phyloP scores from a whole-genome alignment of 1,140 invertebrate species.

The Macrobrachium rosenbergii region DNA sequence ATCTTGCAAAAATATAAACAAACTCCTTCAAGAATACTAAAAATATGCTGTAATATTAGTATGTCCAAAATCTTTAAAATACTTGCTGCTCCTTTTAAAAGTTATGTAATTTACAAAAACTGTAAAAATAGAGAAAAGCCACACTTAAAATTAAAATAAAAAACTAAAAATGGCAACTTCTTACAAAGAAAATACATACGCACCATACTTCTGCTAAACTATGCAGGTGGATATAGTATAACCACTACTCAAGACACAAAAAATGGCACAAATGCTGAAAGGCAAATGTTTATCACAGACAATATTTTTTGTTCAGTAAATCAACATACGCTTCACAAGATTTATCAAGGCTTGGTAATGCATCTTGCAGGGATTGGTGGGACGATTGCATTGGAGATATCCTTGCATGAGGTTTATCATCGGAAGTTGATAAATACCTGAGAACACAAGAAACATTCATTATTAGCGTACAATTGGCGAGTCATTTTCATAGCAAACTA shows the following conservation, averaged over 20 bases:
- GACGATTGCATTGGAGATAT: constrained; percentile 41
- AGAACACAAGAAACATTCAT: background rate
- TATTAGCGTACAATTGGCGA: background rate
- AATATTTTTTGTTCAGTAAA: constrained; percentile 42
- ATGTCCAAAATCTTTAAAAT: background rate
- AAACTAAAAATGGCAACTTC: no score
- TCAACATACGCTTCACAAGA: constrained; percentile 53
- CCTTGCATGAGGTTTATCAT: constrained; percentile 48
- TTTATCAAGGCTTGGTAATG: constrained; percentile 38
- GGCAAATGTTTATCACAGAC: constrained; percentile 16
- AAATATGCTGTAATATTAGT: background rate
- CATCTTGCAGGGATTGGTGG: background rate
- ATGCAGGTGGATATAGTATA: no score
- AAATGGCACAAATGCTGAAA: no score
- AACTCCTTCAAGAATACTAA: background rate
- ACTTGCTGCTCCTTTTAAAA: no score
- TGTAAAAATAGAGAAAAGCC: no score
- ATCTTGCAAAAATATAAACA: background rate
- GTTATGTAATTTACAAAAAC: no score
- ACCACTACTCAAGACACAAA: no score
- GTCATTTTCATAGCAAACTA: background rate
- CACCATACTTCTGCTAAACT: no score
- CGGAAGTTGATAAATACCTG: background rate
- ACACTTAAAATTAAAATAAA: no score
- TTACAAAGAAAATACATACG: no score